phyloP scores from a whole-genome alignment of 2,113 vertebrate species.

The Columbina picui region DNA sequence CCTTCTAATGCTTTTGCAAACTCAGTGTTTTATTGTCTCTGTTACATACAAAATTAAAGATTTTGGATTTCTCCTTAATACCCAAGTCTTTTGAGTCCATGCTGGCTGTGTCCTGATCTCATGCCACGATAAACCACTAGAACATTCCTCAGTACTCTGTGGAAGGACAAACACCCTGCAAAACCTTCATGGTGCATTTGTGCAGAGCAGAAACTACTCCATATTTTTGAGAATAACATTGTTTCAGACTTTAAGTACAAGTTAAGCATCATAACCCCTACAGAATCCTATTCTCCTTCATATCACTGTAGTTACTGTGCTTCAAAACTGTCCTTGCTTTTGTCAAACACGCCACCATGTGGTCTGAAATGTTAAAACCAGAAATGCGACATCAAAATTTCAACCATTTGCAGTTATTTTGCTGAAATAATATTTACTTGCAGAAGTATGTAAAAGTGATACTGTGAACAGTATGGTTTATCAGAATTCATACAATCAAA shows the following conservation, averaged over 20 bases:
- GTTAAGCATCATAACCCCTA: neutral
- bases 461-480: neutral
- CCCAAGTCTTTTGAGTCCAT: neutral
- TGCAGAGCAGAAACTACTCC: neutral
- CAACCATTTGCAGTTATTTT: neutral
- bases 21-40: neutral
- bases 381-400: neutral
- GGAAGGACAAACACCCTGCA: neutral
- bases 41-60: neutral
- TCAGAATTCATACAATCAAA: neutral
- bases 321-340: neutral
- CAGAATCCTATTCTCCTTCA: neutral
- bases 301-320: neutral
- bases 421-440: neutral
- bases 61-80: neutral
- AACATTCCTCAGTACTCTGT: neutral
- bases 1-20: neutral
- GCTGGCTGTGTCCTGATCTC: neutral
- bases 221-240: neutral
- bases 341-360: constrained; percentile 10
- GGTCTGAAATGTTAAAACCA: neutral
- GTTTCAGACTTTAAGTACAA: neutral
- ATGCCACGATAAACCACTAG: neutral
- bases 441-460: neutral
- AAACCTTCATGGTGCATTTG: neutral